Percentiles rank a stretch among this genome's conserved stretches.
Evolutionary conservation across 2,113 vertebrate species (phyloP).

Genomic region (Vimba vimba): DNA sequence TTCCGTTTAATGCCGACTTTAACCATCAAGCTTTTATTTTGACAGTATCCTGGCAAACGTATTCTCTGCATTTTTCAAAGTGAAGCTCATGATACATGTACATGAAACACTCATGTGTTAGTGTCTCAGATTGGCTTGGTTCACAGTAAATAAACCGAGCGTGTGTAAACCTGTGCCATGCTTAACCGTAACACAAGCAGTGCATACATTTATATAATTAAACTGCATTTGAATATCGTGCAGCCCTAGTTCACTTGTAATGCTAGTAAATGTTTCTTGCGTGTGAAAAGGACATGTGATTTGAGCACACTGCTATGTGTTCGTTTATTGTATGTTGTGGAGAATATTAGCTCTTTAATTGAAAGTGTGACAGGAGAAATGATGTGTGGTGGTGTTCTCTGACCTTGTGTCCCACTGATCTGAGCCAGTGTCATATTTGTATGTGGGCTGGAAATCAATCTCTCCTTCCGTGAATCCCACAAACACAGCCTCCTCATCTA

Average conservation of each 20-base stretch:
- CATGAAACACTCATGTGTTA: no score
- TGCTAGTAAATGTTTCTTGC: neutral
- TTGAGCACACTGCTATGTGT: neutral
- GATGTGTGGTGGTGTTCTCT: neutral
- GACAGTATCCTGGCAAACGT: no score
- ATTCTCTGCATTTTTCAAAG: no score
- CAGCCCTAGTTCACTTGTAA: neutral
- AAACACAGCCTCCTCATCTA: conserved; percentile 86
- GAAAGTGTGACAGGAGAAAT: neutral
- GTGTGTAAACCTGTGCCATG: no score
- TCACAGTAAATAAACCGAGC: no score
- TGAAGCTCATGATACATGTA: no score
- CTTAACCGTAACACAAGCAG: no score
- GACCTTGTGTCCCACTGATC: conserved; percentile 97
- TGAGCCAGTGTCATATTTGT: conserved; percentile 94
- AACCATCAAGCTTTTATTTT: no score
- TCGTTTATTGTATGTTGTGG: neutral
- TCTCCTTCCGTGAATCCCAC: conserved; percentile 89
- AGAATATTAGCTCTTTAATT: neutral
- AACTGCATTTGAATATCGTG: neutral
- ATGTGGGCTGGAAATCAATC: conserved; percentile 93
- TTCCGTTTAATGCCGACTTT: no score
- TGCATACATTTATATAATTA: neutral
- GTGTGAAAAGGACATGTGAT: neutral
- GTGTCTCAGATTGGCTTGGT: no score